Evolutionary conservation across 2,888 invertebrate genomes (phyloP).

Genomic region (Drosophila emarginata): DNA sequence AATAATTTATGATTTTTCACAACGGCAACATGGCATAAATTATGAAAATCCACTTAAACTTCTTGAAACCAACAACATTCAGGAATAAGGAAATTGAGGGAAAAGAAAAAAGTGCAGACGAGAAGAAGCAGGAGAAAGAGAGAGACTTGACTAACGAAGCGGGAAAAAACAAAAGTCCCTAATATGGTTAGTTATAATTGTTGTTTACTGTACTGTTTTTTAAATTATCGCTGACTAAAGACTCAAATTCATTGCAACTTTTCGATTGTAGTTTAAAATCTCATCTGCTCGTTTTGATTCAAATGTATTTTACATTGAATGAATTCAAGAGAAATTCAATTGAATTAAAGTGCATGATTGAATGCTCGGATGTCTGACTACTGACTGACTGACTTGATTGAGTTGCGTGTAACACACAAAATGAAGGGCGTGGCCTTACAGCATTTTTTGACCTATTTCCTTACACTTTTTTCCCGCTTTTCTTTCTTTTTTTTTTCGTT

Average conservation of each 20-base stretch:
- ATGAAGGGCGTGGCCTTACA: constrained; percentile 17
- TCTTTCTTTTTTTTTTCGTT: constrained; percentile 15
- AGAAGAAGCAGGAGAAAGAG: neutral
- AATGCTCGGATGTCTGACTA: constrained; percentile 33
- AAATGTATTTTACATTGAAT: neutral
- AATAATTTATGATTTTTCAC: constrained; percentile 71
- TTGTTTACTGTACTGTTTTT: constrained; percentile 19
- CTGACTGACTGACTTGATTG: constrained; percentile 36
- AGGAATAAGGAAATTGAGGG: constrained; percentile 17
- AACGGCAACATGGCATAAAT: constrained; percentile 67
- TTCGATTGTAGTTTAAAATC: neutral
- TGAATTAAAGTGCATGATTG: constrained; percentile 47
- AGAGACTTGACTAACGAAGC: constrained; percentile 59
- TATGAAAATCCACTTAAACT: constrained; percentile 77
- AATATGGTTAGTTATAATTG: constrained; percentile 36
- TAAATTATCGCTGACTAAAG: constrained; percentile 22
- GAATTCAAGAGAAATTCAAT: constrained; percentile 24
- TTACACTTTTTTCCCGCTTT: neutral
- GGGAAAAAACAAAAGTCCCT: constrained; percentile 60
- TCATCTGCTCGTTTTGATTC: too few relatives aligned
- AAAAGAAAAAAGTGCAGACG: constrained; percentile 6
- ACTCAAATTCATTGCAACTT: neutral
- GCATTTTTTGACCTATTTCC: constrained; percentile 8
- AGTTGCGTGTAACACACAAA: constrained; percentile 37
- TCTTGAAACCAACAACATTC: constrained; percentile 42